Evolutionary conservation across 1,140 invertebrate species (phyloP), one percentile per base, ranked within the genome.

Genomic region (Homarus americanus): DNA sequence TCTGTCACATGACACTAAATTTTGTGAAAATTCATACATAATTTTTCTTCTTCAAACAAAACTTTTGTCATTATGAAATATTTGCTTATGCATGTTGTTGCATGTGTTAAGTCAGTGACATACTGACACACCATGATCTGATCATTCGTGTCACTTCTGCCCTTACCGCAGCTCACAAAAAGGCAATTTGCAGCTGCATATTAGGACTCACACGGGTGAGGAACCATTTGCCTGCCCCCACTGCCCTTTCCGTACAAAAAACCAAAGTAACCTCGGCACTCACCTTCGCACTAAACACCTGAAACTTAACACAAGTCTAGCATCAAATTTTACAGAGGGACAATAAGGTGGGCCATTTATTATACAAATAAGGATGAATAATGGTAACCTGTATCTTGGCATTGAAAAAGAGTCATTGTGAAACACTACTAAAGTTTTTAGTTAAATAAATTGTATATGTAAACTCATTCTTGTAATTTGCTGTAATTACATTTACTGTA

Each of bases 211-310:
- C 36, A 90, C 87, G 75, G 87, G 87, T 10, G 87, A 90, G n/a
- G 76, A 90, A 28, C 87, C 87, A 20, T 90, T 83, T 90, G 87
- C 44, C 10, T 90, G 87, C 38, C 20, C 41, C 28, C 87, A 83
- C 36, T 90, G 87, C n/a, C 69, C 79, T 32, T 90, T 83, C 44
- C 66, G 80, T 28, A 83, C 87, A 12, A 90, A 90, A 72, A 90
- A 90, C 80, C 87, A 90, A 58, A 90, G 87, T 38, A 90, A 90
- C 80, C 87, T 83, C 69, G 76, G n/a, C 9, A 90, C 87, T 38
- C 87, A 90, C 34, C 58, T 90, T 28, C 87, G 87, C 41, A 82
- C n/a, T 36, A 90, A 82, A 58, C 87, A 90, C 24, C 63, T 32
- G 63, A 69, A 32, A 32, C 63, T 28, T 32, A 69, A 69, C 28